phyloP scores from a whole-genome alignment of 2,888 invertebrate species.

The Brachypalpus laphriformis region DNA sequence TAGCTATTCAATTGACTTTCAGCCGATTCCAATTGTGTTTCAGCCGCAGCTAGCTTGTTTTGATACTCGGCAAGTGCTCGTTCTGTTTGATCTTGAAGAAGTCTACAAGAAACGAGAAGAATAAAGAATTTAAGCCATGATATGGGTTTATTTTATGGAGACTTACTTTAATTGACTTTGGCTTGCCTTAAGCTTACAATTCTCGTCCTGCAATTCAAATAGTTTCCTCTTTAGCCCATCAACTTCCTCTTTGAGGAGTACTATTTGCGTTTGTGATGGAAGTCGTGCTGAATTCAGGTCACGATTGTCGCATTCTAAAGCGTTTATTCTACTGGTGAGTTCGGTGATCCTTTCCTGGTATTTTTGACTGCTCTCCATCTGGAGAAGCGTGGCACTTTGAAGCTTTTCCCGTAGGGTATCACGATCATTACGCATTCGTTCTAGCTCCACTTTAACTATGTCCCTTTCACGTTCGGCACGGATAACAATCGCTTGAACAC shows the following conservation, averaged over 20 bases:
- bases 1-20: constrained; percentile 85
- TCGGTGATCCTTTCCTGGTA: constrained; percentile 84
- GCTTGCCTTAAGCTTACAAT: constrained; percentile 84
- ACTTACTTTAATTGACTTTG: constrained; percentile 86
- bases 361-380: constrained; percentile 83
- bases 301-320: constrained; percentile 84
- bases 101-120: constrained; percentile 86
- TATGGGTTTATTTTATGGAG: neutral
- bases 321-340: constrained; percentile 83
- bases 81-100: constrained; percentile 90
- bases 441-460: constrained; percentile 84
- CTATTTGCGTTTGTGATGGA: constrained; percentile 84
- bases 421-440: constrained; percentile 85
- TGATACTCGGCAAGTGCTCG: constrained; percentile 88
- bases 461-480: constrained; percentile 84
- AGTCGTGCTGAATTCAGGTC: constrained; percentile 84
- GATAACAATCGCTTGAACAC: constrained; percentile 80
- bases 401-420: constrained; percentile 85
- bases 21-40: constrained; percentile 86
- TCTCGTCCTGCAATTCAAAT: constrained; percentile 83
- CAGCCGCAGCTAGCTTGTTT: constrained; percentile 86
- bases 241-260: constrained; percentile 84
- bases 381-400: constrained; percentile 83
- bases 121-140: neutral
- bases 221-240: constrained; percentile 84